These are phyloP conservation scores for Eupithecia tripunctaria DNA, from an alignment of 2,888 invertebrate genomes.

Conservation along the genomic window DNA sequence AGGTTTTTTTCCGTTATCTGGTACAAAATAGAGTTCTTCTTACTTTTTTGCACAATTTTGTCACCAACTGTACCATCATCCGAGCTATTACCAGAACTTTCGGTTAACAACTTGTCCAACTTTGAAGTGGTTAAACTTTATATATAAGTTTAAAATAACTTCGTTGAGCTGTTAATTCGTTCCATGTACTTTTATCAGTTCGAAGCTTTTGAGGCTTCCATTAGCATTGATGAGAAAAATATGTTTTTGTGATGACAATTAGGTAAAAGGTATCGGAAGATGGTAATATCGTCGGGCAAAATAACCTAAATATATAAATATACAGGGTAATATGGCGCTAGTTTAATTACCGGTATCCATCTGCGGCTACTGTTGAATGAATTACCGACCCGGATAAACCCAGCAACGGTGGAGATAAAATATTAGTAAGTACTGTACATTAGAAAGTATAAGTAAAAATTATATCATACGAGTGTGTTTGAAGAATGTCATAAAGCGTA, in stretches of 20 bases:
- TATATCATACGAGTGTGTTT: too few species aligned
- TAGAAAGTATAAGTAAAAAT: too few species aligned
- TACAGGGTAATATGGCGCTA: too few species aligned
- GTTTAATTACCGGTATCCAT: too few species aligned
- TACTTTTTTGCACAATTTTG: background rate
- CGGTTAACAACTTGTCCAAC: constrained; percentile 32
- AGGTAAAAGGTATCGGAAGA: background rate
- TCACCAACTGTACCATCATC: constrained; percentile 4
- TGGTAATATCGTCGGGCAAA: too few species aligned
- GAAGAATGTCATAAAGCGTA: too few species aligned
- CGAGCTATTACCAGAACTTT: constrained; percentile 24
- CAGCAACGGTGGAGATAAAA: too few species aligned
- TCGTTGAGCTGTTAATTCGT: constrained; percentile 37
- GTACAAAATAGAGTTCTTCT: background rate
- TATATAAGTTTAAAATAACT: constrained; percentile 39
- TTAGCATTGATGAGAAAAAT: background rate
- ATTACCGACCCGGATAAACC: too few species aligned
- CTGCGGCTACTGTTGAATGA: too few species aligned
- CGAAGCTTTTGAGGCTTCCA: constrained; percentile 1
- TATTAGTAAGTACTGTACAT: too few species aligned
- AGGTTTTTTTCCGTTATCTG: background rate
- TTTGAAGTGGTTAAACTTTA: constrained; percentile 38
- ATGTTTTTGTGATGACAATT: background rate
- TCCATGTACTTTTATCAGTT: constrained; percentile 34
- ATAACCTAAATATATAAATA: too few species aligned